These are phyloP conservation scores for Mantis religiosa DNA, from an alignment of 2,888 invertebrate species.

Conservation along the genomic window DNA sequence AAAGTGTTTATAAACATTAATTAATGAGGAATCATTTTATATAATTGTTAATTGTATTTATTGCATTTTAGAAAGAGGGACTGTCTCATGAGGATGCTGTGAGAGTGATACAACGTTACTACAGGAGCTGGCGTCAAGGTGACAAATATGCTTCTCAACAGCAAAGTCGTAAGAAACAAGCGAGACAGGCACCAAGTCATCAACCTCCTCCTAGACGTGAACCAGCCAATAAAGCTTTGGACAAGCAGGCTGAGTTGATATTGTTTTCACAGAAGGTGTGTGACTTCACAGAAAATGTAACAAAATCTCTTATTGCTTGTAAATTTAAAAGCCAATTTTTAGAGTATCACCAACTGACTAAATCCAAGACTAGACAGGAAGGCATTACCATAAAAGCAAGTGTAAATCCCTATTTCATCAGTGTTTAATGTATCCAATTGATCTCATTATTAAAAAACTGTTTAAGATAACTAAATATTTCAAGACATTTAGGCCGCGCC, in stretches of 20 bases:
- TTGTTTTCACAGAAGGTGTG: conserved; percentile 47
- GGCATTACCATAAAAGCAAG: no score
- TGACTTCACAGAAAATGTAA: neutral
- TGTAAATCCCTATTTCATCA: no score
- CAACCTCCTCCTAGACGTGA: conserved; percentile 19
- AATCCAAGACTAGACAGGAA: no score
- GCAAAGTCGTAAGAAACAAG: conserved; percentile 31
- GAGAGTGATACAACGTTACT: conserved; percentile 46
- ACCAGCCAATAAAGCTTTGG: conserved; percentile 37
- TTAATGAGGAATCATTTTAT: neutral
- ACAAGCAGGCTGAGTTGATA: conserved; percentile 48
- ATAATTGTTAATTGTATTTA: neutral
- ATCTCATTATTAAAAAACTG: no score
- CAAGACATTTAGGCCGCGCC: no score
- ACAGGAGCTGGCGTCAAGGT: conserved; percentile 44
- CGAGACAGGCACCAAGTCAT: conserved; percentile 17
- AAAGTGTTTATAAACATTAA: neutral
- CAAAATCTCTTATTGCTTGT: no score
- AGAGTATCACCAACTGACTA: no score
- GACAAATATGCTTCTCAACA: conserved; percentile 32
- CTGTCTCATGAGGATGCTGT: conserved; percentile 40
- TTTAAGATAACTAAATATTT: no score
- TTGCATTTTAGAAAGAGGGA: conserved; percentile 34
- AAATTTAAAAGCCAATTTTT: no score
- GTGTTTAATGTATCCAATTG: no score